These are phyloP conservation scores for Antrozous pallidus DNA, from an alignment of 2,797 vertebrate genomes.

Conservation along the genomic window DNA sequence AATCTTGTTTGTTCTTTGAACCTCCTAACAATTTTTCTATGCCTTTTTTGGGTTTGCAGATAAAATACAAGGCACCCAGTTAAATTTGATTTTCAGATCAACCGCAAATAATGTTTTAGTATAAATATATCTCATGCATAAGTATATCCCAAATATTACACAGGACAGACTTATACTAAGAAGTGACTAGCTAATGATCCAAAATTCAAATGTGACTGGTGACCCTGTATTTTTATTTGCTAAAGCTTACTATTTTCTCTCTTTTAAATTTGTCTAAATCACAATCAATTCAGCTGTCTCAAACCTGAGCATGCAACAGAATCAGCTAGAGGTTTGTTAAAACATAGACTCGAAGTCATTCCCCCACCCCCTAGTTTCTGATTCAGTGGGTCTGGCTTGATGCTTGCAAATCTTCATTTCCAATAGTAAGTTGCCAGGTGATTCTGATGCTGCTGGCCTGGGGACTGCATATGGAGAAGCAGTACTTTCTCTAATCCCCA, in stretches of 20 bases:
- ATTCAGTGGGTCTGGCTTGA: neutral
- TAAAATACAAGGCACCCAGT: neutral
- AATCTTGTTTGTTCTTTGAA: neutral
- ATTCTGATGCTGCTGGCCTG: neutral
- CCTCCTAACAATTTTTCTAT: neutral
- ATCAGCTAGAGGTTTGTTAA: neutral
- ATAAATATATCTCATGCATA: neutral
- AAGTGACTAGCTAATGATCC: neutral
- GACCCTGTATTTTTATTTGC: neutral
- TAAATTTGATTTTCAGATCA: neutral
- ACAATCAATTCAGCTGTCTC: neutral
- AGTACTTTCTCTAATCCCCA: neutral
- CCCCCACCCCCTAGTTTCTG: neutral
- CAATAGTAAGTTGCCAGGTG: neutral
- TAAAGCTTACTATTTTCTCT: neutral
- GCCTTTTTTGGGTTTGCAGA: neutral
- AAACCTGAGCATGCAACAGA: neutral
- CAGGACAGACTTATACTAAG: neutral
- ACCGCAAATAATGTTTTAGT: neutral
- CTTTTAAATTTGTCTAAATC: neutral
- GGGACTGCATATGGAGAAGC: neutral
- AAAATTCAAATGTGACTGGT: neutral
- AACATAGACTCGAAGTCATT: neutral
- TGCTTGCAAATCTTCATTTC: neutral
- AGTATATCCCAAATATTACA: neutral